Evolutionary conservation across 1,140 invertebrate species (phyloP).

Genomic region (Drosophila kohkoa): DNA sequence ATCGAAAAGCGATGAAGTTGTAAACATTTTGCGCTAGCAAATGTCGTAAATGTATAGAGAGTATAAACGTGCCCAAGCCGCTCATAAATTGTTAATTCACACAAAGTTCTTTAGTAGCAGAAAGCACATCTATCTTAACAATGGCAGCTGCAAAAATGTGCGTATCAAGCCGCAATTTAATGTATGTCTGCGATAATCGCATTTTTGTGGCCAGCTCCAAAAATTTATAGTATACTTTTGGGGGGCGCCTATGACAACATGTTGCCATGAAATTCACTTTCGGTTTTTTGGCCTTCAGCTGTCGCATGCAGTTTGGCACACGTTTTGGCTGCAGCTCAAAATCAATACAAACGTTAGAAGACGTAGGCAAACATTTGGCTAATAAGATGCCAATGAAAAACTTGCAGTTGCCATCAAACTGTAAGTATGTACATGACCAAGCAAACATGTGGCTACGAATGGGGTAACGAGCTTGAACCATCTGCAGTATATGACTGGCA

Average conservation of each 20-base stretch:
- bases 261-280: constrained; percentile 15
- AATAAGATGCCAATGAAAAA: not conserved
- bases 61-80: not conserved
- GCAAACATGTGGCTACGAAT: not conserved
- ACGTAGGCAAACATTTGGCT: not conserved
- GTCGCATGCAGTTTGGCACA: constrained; percentile 11
- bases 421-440: too few relatives aligned
- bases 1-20: constrained; percentile 66
- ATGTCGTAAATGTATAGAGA: constrained; percentile 25
- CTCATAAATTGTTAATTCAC: not conserved
- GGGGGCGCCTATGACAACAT: constrained; percentile 9
- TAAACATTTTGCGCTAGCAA: constrained; percentile 44
- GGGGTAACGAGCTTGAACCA: not conserved
- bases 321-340: constrained; percentile 53
- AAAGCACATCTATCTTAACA: too few relatives aligned
- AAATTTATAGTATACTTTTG: constrained; percentile 26
- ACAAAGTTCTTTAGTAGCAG: not conserved
- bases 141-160: not conserved
- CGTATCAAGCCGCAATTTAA: constrained; percentile 1
- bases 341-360: constrained; percentile 32
- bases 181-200: not conserved
- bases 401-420: not conserved
- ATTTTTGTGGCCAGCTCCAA: not conserved
- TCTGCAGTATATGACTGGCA: constrained; percentile 3
- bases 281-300: not conserved